phyloP scores from a whole-genome alignment of 2,888 invertebrate species.

The Anoplius nigerrimus region DNA sequence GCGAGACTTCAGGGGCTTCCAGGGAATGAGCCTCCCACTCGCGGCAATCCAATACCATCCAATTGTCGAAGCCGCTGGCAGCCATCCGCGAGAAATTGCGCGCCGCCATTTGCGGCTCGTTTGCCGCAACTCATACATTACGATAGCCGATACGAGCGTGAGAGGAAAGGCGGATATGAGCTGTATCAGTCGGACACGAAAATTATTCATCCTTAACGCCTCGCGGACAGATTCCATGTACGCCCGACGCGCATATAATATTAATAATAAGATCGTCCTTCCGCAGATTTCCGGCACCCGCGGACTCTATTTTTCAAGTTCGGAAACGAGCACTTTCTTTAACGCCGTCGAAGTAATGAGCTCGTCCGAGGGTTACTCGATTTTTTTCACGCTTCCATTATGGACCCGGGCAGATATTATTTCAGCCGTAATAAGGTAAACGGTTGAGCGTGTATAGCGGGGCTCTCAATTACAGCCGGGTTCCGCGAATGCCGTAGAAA shows the following conservation, averaged over 20 bases:
- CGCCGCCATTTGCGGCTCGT: constrained; percentile 25
- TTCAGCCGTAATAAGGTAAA: constrained; percentile 27
- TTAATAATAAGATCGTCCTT: too few species aligned
- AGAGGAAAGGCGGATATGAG: too few species aligned
- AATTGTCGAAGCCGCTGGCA: constrained; percentile 38
- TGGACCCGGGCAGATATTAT: constrained; percentile 9
- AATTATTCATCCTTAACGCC: too few species aligned
- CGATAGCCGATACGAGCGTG: too few species aligned
- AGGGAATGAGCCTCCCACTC: constrained; percentile 50
- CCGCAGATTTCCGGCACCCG: too few species aligned
- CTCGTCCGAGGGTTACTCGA: not conserved
- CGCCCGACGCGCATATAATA: too few species aligned
- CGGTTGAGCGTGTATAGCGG: constrained; percentile 15
- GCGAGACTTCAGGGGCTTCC: constrained; percentile 49
- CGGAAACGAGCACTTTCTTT: too few species aligned
- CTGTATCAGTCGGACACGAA: too few species aligned
- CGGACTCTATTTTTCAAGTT: too few species aligned
- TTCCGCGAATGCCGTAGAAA: constrained; percentile 19
- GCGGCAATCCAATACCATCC: constrained; percentile 48
- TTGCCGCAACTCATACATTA: not conserved
- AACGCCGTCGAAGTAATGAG: not conserved
- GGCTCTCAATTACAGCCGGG: constrained; percentile 30
- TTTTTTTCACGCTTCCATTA: not conserved
- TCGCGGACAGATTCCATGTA: too few species aligned
- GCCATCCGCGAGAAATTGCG: constrained; percentile 36